Evolutionary conservation across 1,140 invertebrate genomes (phyloP).

Genomic region (Branchinecta lynchi): DNA sequence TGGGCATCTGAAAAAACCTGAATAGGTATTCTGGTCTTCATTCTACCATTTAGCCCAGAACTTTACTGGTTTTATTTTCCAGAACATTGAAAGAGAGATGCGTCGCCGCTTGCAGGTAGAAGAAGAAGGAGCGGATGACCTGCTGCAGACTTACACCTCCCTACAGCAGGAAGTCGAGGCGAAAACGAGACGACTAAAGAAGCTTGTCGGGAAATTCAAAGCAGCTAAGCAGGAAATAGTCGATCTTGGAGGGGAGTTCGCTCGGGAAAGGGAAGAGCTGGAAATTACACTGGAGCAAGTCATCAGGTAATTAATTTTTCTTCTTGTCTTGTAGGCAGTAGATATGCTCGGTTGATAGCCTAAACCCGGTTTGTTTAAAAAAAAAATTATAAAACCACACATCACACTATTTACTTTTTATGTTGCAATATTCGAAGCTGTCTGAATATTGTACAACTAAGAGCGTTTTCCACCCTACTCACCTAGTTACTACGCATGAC

Average conservation of each 20-base stretch:
- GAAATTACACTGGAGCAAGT: conserved; percentile 65
- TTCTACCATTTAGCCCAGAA: too few relatives aligned
- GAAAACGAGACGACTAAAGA: conserved; percentile 74
- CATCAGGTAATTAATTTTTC: conserved; percentile 35
- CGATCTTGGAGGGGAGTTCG: conserved; percentile 66
- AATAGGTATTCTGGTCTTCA: too few relatives aligned
- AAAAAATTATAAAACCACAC: too few relatives aligned
- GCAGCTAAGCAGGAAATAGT: conserved; percentile 49
- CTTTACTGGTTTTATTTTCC: conserved; percentile 22
- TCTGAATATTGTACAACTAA: too few relatives aligned
- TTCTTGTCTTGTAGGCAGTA: too few relatives aligned
- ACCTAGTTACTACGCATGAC: too few relatives aligned
- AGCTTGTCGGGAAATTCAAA: conserved; percentile 47
- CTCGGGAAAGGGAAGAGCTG: conserved; percentile 57
- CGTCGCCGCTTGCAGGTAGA: conserved; percentile 68
- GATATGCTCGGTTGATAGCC: too few relatives aligned
- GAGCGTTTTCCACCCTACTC: too few relatives aligned
- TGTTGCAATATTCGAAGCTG: too few relatives aligned
- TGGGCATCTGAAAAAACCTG: too few relatives aligned
- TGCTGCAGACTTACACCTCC: conserved; percentile 66
- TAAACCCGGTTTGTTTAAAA: too few relatives aligned
- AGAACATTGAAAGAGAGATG: conserved; percentile 57
- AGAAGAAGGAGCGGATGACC: conserved; percentile 70
- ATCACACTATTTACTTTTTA: too few relatives aligned
- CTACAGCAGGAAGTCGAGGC: conserved; percentile 81